Base-by-base conservation (phyloP, 1,140 invertebrate genomes). In the Zaprionus tsacasi region DNA sequence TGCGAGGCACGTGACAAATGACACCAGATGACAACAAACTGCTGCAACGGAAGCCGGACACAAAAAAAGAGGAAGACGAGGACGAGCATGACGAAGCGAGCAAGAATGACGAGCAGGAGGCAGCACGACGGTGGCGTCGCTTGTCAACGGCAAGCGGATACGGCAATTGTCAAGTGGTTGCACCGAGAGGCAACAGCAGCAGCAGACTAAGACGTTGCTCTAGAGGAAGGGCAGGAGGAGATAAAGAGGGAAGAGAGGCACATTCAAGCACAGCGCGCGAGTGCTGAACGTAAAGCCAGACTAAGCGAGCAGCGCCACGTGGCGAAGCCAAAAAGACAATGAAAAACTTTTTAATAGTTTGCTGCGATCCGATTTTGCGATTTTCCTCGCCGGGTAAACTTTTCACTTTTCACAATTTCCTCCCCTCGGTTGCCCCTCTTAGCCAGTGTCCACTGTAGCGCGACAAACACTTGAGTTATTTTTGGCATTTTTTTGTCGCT, bases 381-480 rank as follows among this genome's bases (percentile, higher is more conserved):
- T 40, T n/a, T n/a, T 2, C 6, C 13, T 2, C 13, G 13, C 5
- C 1, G 13, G 21, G 21, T 1, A 40, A n/a, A 40, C 6, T 7
- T 43, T 43, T 15, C n/a, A 8, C 6, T 7, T 43, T 15, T 3
- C 27, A 15, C n/a, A 43, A 43, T 43, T 15, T 43, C n/a, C 17
- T 17, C 10, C 8, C 17, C n/a, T 11, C 15, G 7, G 3, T 15
- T 56, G 11, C 30, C n/a, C 1, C 43, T 30, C 15, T 15, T 56
- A 68, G 45, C 6, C 43, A 58, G 43, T 36, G 25, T 40, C 3
- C 33, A 72, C 78, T 77, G 64, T 70, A 36, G 48, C 79, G 71
- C 71, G 54, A 72, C n/a, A 57, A 79, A 72, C 68, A 88, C 82
- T 87, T 82, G 83, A 87, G 82, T 88, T 87, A 87, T 87, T 87